Evolutionary conservation across 2,888 invertebrate species (phyloP).

Genomic region (Leucophora obtusa): DNA sequence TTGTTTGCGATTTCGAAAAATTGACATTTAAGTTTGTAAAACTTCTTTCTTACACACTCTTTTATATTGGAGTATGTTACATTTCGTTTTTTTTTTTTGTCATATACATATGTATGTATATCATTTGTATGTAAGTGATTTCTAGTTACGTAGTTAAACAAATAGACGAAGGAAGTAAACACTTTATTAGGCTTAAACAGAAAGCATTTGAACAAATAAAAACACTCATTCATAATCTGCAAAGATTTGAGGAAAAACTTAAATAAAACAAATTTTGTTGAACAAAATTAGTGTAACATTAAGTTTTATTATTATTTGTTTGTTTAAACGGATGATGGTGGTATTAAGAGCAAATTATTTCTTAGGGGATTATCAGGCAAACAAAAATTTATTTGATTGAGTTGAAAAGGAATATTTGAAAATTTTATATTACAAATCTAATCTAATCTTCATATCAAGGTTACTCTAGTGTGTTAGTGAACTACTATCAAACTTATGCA

Average conservation of each 20-base stretch:
- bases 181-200: conserved; percentile 65
- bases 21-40: background rate
- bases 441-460: too few species aligned
- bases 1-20: too few species aligned
- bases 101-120: background rate
- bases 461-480: too few species aligned
- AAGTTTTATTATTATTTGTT: conserved; percentile 21
- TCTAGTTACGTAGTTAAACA: conserved; percentile 53
- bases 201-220: conserved; percentile 59
- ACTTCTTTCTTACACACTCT: background rate
- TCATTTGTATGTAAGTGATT: background rate
- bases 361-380: too few species aligned
- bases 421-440: too few species aligned
- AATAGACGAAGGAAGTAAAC: conserved; percentile 59
- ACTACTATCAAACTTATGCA: too few species aligned
- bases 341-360: too few species aligned
- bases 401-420: too few species aligned
- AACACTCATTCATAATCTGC: conserved; percentile 41
- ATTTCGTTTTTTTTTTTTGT: background rate
- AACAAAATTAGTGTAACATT: conserved; percentile 38
- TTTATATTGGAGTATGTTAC: background rate
- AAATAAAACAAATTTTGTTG: conserved; percentile 50
- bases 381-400: too few species aligned
- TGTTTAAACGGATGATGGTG: background rate
- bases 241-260: conserved; percentile 44